Percentiles rank a stretch among this genome's conserved stretches.
Evolutionary conservation across 2,797 vertebrate species (phyloP).

Genomic region (Loriculus beryllinus): DNA sequence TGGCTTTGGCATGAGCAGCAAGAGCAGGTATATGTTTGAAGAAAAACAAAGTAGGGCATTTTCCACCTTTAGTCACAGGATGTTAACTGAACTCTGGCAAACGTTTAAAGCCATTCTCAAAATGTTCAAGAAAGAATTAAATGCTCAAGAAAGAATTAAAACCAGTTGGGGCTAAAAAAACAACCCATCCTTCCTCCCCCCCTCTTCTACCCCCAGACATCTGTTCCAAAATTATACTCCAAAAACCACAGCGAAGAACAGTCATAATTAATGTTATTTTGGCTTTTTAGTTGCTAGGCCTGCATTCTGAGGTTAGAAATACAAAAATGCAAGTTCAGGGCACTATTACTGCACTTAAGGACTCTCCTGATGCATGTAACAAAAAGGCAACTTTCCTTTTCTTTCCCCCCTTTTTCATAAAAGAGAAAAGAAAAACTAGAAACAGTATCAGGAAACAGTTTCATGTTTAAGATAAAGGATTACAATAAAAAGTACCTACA

Average conservation of each 20-base stretch:
- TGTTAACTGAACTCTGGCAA: slow-evolving; percentile 89
- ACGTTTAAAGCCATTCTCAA: slow-evolving; percentile 81
- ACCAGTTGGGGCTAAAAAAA: slow-evolving; percentile 82
- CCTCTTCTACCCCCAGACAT: slow-evolving; percentile 69
- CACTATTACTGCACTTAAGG: slow-evolving; percentile 54
- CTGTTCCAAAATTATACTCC: slow-evolving; percentile 78
- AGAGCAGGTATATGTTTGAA: slow-evolving; percentile 61
- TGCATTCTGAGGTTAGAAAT: slow-evolving; percentile 71
- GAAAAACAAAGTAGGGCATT: slow-evolving; percentile 79
- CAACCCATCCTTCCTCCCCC: slow-evolving; percentile 48
- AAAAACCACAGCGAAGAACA: slow-evolving; percentile 68
- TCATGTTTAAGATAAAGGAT: slow-evolving; percentile 70
- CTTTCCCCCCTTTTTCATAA: background rate
- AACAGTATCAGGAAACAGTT: slow-evolving; percentile 70
- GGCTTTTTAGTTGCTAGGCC: slow-evolving; percentile 64
- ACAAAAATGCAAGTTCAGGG: slow-evolving; percentile 68
- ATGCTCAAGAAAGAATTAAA: slow-evolving; percentile 82
- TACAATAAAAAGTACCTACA: slow-evolving; percentile 48
- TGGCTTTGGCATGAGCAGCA: slow-evolving; percentile 45
- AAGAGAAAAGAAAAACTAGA: background rate
- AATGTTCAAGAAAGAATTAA: slow-evolving; percentile 81
- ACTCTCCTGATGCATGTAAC: slow-evolving; percentile 63
- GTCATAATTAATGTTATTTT: slow-evolving; percentile 71
- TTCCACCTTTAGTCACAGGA: slow-evolving; percentile 84
- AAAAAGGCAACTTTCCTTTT: slow-evolving; percentile 26